Percentiles rank a stretch among this genome's conserved stretches.
These are phyloP conservation scores for Apodemia zela DNA, from an alignment of 2,888 invertebrate genomes.

Conservation along the genomic window DNA sequence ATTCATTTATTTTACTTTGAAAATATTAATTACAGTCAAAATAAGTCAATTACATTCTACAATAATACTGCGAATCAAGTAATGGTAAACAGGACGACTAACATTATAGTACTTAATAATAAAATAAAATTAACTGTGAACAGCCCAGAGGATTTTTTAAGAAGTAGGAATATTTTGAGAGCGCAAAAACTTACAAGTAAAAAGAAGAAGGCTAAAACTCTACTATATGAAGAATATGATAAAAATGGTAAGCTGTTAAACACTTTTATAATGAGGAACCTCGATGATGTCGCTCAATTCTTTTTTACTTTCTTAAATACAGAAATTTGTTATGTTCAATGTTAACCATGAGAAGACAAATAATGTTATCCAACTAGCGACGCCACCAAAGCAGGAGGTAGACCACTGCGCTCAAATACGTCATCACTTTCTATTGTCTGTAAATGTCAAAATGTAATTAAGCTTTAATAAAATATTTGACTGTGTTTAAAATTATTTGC, in stretches of 20 bases:
- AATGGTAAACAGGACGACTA: neutral
- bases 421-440: neutral
- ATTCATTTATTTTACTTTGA: no score
- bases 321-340: conserved; percentile 42
- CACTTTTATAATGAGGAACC: conserved; percentile 42
- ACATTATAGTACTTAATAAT: conserved; percentile 23
- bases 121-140: conserved; percentile 41
- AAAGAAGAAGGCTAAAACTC: conserved; percentile 31
- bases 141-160: conserved; percentile 16
- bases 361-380: conserved; percentile 43
- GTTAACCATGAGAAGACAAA: conserved; percentile 26
- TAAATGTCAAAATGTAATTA: neutral
- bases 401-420: neutral
- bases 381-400: conserved; percentile 35
- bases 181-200: neutral
- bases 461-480: no score
- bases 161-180: conserved; percentile 17
- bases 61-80: neutral
- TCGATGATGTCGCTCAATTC: conserved; percentile 49
- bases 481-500: no score
- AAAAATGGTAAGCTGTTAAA: conserved; percentile 37
- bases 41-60: neutral
- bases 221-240: conserved; percentile 49
- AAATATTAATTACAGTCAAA: neutral
- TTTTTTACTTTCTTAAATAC: conserved; percentile 45